phyloP scores from a whole-genome alignment of 2,113 vertebrate species.

The Echinops telfairi region DNA sequence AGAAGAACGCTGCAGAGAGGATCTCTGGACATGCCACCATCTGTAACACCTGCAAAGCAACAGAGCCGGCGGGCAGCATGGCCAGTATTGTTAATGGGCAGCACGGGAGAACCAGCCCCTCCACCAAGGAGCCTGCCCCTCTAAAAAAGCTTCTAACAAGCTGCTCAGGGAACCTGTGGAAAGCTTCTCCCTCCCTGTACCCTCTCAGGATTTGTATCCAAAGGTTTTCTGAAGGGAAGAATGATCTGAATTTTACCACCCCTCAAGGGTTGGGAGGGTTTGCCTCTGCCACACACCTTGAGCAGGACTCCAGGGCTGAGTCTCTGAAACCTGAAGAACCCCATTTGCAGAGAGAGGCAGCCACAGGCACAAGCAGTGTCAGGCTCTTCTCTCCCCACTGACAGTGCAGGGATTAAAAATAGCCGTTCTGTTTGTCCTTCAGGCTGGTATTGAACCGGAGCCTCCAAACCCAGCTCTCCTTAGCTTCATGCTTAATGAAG shows the following conservation, averaged over 20 bases:
- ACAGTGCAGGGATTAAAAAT: slow-evolving; percentile 83
- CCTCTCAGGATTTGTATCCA: slow-evolving; percentile 36
- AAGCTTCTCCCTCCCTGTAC: background rate
- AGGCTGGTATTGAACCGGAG: slow-evolving; percentile 81
- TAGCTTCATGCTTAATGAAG: slow-evolving; percentile 87
- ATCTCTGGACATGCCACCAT: background rate
- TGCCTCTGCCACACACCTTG: background rate
- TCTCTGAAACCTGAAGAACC: slow-evolving; percentile 46
- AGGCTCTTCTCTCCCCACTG: slow-evolving; percentile 74
- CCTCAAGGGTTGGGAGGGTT: background rate
- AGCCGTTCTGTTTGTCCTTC: slow-evolving; percentile 87
- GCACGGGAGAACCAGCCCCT: background rate
- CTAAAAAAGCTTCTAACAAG: background rate
- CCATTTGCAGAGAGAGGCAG: background rate
- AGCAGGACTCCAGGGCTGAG: slow-evolving; percentile 61
- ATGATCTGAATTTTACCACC: background rate
- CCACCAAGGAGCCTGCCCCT: background rate
- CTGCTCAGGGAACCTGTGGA: background rate
- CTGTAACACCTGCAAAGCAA: background rate
- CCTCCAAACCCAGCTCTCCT: slow-evolving; percentile 79
- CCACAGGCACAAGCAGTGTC: background rate
- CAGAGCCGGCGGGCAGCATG: too few relatives aligned
- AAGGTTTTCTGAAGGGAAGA: slow-evolving; percentile 9
- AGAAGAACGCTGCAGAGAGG: background rate
- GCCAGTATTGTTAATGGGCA: too few relatives aligned